Conservation (phyloP, 2,113 vertebrate species). For the Dipodomys spectabilis region DNA sequence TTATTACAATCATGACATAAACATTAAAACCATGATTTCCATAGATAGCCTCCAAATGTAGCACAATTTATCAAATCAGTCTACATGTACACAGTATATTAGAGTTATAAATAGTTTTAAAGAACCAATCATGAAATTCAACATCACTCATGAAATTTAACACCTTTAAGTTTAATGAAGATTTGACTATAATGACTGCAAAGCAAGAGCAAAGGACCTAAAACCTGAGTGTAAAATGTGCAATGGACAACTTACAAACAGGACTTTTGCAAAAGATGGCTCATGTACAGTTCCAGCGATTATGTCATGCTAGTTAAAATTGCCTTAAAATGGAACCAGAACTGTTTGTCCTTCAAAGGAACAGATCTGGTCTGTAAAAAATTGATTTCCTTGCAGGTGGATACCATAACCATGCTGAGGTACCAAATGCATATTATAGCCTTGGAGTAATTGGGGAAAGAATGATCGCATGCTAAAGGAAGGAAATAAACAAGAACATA, state of each 20-base stretch:
- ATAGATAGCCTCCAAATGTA: background rate
- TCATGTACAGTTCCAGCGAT: background rate
- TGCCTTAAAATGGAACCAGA: constrained; percentile 58
- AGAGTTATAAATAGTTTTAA: constrained; percentile 14
- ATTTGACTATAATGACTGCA: constrained; percentile 33
- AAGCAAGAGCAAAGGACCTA: constrained; percentile 54
- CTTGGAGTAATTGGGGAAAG: background rate
- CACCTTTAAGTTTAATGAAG: constrained; percentile 38
- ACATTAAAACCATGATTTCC: background rate
- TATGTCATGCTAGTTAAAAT: constrained; percentile 50
- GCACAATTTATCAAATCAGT: background rate
- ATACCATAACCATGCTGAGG: constrained; percentile 54
- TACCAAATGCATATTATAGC: background rate
- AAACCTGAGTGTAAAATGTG: constrained; percentile 24
- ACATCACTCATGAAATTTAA: background rate
- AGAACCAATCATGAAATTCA: constrained; percentile 27
- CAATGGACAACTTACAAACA: background rate
- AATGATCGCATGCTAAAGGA: background rate
- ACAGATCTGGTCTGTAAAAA: constrained; percentile 63
- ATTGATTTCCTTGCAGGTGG: constrained; percentile 65
- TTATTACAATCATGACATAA: constrained; percentile 32
- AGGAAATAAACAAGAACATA: background rate
- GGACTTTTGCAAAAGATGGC: constrained; percentile 3
- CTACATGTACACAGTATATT: background rate
- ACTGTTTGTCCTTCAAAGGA: constrained; percentile 63